These are phyloP conservation scores for Henricia sp. DNA, from an alignment of 53 echinoderm and acorn worm genomes.

Conservation along the genomic window DNA sequence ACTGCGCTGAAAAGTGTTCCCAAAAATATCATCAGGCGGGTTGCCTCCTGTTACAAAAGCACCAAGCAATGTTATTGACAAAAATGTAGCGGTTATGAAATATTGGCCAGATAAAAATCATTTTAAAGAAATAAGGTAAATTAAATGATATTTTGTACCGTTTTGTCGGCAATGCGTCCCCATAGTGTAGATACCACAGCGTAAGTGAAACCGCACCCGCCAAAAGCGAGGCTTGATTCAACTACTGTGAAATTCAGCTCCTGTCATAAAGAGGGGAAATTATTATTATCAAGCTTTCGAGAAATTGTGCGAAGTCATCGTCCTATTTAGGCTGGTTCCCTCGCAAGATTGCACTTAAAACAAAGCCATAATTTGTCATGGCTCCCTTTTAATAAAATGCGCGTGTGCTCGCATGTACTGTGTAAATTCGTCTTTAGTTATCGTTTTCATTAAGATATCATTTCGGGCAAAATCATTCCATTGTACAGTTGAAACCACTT, in stretches of 20 bases:
- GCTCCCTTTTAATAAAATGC: neutral
- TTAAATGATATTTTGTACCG: neutral
- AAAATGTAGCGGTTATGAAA: neutral
- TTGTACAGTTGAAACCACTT: too few relatives aligned
- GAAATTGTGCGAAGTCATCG: neutral
- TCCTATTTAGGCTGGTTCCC: too few relatives aligned
- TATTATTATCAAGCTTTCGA: neutral
- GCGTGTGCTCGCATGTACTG: neutral
- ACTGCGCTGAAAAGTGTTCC: neutral
- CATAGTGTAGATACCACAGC: neutral
- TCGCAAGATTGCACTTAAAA: neutral
- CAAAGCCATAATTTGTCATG: neutral
- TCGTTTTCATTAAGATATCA: neutral
- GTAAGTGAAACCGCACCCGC: neutral
- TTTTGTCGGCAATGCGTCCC: slow-evolving; percentile 2
- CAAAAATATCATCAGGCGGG: neutral
- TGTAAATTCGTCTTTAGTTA: neutral
- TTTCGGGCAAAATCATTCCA: too few relatives aligned
- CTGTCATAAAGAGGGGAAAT: neutral
- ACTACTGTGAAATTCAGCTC: slow-evolving; percentile 9
- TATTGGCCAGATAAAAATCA: neutral
- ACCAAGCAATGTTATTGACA: neutral
- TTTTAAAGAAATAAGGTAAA: neutral
- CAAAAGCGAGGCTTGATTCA: neutral
- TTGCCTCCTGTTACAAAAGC: neutral